Evolutionary conservation across 2,113 vertebrate species (phyloP), one percentile per base, ranked within the genome.

Genomic region (Brachypteracias leptosomus): DNA sequence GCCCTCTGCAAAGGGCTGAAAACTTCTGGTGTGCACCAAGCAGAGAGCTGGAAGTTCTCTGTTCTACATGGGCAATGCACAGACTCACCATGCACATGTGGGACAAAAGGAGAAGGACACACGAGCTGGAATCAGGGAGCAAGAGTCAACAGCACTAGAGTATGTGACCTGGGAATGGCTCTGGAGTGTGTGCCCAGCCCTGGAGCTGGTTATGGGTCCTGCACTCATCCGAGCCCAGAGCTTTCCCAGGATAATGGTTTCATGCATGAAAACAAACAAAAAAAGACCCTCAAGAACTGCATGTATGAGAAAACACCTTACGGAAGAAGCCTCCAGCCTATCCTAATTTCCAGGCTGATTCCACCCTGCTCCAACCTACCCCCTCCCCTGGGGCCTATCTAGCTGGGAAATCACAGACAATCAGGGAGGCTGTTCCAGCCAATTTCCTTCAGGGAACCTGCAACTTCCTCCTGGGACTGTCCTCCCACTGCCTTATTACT

Each of bases 371-470:
- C 88, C 92, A 92, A 76, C 76, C 88, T 72, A 77, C 73, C 88
- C 85, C 44, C 35, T 77, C 73, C 88, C 93, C 83, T 68, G 85
- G 57, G 90, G 92, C 92, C 90, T 93, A 93, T 90, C 79, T 94
- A 78, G 88, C 92, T 96, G 93, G 93, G 88, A 95, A 95, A 96
- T 96, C 93, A 7, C 73, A 96, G 88, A 90, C 78, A 96, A 95
- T 82, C 62, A 55, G 73, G 70, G 96, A 94, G 93, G 88, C 80
- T 93, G 92, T 90, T 95, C 95, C 93, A 96, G 88, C 90, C 90
- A 94, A 84, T 88, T 96, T 97, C 95, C 91, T 96, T 93, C 76
- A 93, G 96, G 92, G 95, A 94, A 96, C 92, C 92, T 96, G 87
- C 78, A 93, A 91, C 91, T 95, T 93, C 90, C 88, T 93, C 81